A percentile compares a stretch with the other conserved stretches of the same genome.
phyloP scores from a whole-genome alignment of 2,888 invertebrate species.

The Baccha elongata region DNA sequence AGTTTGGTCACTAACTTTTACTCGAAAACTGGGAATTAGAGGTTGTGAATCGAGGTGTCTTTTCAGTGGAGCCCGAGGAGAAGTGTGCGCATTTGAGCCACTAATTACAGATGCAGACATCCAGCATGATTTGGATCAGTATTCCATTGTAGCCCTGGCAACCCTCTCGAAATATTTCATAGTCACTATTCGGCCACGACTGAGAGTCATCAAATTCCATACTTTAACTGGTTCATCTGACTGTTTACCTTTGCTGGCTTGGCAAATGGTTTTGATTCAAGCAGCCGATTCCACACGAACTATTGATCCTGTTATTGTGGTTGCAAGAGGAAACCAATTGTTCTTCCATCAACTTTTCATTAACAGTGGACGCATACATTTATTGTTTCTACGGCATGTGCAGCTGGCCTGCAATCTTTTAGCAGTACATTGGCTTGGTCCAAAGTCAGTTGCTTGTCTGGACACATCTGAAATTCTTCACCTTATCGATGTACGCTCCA shows the following conservation, averaged over 20 bases:
- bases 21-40: slow-evolving; percentile 92
- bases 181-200: slow-evolving; percentile 89
- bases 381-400: slow-evolving; percentile 88
- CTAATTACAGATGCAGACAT: slow-evolving; percentile 83
- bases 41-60: slow-evolving; percentile 95
- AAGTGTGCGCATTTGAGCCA: slow-evolving; percentile 91
- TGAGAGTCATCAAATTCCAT: slow-evolving; percentile 91
- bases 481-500: slow-evolving; percentile 93
- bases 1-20: slow-evolving; percentile 96
- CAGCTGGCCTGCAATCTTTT: slow-evolving; percentile 88
- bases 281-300: slow-evolving; percentile 86
- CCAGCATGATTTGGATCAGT: slow-evolving; percentile 87
- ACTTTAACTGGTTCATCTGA: slow-evolving; percentile 88
- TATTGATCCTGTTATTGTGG: slow-evolving; percentile 93
- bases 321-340: slow-evolving; percentile 92
- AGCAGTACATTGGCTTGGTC: slow-evolving; percentile 91
- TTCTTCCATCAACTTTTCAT: slow-evolving; percentile 90
- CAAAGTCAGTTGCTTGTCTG: slow-evolving; percentile 91
- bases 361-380: slow-evolving; percentile 83
- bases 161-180: slow-evolving; percentile 93
- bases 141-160: slow-evolving; percentile 94
- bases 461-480: slow-evolving; percentile 93
- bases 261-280: slow-evolving; percentile 95
- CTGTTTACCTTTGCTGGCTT: slow-evolving; percentile 94
- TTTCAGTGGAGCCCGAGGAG: slow-evolving; percentile 98